Conservation (phyloP, 1,140 invertebrate genomes). For the Harpegnathos saltator region DNA sequence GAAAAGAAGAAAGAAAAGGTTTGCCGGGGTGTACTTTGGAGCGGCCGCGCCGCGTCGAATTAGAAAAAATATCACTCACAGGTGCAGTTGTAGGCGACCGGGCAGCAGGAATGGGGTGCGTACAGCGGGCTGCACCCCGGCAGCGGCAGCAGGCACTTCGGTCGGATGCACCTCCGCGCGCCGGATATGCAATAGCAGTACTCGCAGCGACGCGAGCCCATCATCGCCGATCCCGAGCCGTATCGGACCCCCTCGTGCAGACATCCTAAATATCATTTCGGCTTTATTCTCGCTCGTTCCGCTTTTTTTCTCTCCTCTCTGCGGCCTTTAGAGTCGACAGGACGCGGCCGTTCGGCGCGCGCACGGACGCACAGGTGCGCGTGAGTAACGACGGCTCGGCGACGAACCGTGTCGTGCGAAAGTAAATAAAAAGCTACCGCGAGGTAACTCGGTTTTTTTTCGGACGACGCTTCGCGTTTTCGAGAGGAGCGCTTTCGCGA, state of each 20-base stretch:
- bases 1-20: slow-evolving; percentile 63
- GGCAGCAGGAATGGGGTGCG: slow-evolving; percentile 92
- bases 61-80: slow-evolving; percentile 81
- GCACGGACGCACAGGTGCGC: neutral
- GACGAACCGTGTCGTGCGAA: neutral
- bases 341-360: no score
- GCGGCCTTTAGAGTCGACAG: no score
- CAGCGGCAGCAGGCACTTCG: slow-evolving; percentile 92
- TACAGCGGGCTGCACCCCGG: slow-evolving; percentile 91
- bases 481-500: no score
- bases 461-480: no score
- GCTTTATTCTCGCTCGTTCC: neutral
- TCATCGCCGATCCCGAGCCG: slow-evolving; percentile 94
- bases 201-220: slow-evolving; percentile 91
- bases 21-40: slow-evolving; percentile 29
- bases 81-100: slow-evolving; percentile 93
- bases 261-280: slow-evolving; percentile 87
- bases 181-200: slow-evolving; percentile 95
- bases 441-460: no score
- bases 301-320: no score
- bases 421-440: neutral
- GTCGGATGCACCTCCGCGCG: slow-evolving; percentile 91
- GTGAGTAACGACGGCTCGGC: no score
- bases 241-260: slow-evolving; percentile 91
- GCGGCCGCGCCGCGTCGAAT: slow-evolving; percentile 3